Conservation (phyloP, 2,113 vertebrate genomes). For the Pelobates fuscus region DNA sequence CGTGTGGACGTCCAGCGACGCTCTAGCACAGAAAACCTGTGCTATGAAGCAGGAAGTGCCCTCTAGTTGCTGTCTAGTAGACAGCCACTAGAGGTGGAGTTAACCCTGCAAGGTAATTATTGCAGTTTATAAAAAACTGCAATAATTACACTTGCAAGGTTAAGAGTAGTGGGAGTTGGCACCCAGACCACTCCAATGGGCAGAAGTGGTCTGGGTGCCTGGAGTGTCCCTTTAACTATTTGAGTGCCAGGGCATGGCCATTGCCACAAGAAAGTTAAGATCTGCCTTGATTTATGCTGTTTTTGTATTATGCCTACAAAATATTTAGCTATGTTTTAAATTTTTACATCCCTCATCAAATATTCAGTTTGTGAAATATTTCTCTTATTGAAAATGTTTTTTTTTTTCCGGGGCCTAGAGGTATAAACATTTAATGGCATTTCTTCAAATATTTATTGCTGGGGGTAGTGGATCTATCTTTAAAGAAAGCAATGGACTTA, state of each 20-base stretch:
- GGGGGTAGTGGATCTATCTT: slow-evolving; percentile 50
- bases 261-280: slow-evolving; percentile 47
- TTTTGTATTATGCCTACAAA: slow-evolving; percentile 55
- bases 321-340: slow-evolving; percentile 55
- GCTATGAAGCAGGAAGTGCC: too few relatives aligned
- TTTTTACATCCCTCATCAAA: slow-evolving; percentile 48
- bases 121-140: too few relatives aligned
- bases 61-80: too few relatives aligned
- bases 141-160: too few relatives aligned
- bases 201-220: too few relatives aligned
- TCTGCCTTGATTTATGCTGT: slow-evolving; percentile 32
- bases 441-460: slow-evolving; percentile 52
- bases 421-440: slow-evolving; percentile 38
- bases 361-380: slow-evolving; percentile 51
- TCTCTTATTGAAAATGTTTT: slow-evolving; percentile 48
- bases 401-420: slow-evolving; percentile 54
- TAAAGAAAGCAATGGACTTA: slow-evolving; percentile 54
- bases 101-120: too few relatives aligned
- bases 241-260: slow-evolving; percentile 49
- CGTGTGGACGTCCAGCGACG: too few relatives aligned
- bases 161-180: too few relatives aligned
- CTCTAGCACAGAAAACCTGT: too few relatives aligned
- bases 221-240: background rate
- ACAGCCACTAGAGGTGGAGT: too few relatives aligned
- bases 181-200: too few relatives aligned